Conservation (phyloP, 1,140 invertebrate genomes). For the Samia ricini region DNA sequence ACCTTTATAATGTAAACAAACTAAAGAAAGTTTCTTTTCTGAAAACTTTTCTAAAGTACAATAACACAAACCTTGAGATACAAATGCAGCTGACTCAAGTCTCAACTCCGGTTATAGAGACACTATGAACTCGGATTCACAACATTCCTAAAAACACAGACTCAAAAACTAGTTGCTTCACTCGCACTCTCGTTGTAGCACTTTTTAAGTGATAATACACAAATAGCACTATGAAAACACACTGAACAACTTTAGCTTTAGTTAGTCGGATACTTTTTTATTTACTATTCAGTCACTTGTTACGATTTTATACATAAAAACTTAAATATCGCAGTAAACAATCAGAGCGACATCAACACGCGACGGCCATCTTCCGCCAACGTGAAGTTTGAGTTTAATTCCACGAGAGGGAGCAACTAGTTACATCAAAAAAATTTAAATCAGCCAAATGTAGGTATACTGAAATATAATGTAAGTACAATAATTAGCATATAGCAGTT, state of each 20-base stretch:
- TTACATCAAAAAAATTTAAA: not conserved
- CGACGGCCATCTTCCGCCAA: constrained; percentile 74
- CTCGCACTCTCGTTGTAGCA: constrained; percentile 57
- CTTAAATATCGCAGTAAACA: constrained; percentile 64
- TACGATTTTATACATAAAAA: constrained; percentile 52
- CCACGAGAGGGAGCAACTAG: constrained; percentile 49
- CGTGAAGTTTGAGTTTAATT: constrained; percentile 52
- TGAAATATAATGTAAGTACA: too few species aligned
- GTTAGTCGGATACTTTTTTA: constrained; percentile 33
- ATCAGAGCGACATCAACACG: constrained; percentile 64
- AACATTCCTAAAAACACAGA: constrained; percentile 69
- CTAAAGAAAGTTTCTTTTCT: constrained; percentile 16
- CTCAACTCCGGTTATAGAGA: constrained; percentile 40
- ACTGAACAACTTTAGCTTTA: constrained; percentile 26
- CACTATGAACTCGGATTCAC: constrained; percentile 66
- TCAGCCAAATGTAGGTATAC: not conserved
- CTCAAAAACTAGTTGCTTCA: constrained; percentile 65
- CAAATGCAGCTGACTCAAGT: constrained; percentile 31
- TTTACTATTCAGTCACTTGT: constrained; percentile 37
- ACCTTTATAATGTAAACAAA: constrained; percentile 65
- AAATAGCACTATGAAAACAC: constrained; percentile 38
- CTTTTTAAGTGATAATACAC: constrained; percentile 63
- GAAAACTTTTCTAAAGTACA: constrained; percentile 46
- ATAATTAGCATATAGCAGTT: too few species aligned
- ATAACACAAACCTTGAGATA: constrained; percentile 47